phyloP scores from a whole-genome alignment of 1,140 invertebrate species.

The Zeugodacus cucurbitae region DNA sequence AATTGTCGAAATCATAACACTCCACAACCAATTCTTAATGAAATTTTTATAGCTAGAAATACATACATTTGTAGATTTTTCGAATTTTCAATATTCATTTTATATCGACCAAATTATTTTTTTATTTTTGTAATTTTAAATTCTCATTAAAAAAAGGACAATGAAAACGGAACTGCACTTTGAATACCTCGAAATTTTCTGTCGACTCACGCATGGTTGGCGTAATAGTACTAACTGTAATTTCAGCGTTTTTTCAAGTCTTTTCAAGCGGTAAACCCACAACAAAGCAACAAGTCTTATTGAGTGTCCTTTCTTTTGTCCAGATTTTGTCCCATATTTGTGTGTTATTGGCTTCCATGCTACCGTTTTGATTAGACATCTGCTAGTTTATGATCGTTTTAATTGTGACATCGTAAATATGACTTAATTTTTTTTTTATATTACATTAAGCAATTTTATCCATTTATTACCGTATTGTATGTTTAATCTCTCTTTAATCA shows the following conservation, averaged over 20 bases:
- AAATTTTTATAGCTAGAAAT: neutral
- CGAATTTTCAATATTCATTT: neutral
- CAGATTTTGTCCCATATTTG: neutral
- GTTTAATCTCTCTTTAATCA: neutral
- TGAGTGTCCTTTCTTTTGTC: neutral
- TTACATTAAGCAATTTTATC: neutral
- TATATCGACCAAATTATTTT: neutral
- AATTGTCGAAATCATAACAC: neutral
- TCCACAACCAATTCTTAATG: too few relatives aligned
- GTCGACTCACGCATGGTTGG: neutral
- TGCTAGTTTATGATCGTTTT: neutral
- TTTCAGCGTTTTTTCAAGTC: constrained; percentile 16
- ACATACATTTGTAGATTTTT: neutral
- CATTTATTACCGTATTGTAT: neutral
- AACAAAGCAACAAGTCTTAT: neutral
- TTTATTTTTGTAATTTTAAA: neutral
- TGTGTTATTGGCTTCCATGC: neutral
- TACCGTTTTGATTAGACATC: neutral
- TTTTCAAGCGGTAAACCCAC: neutral
- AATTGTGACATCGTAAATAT: neutral
- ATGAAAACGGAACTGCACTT: neutral
- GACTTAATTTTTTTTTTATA: constrained; percentile 1
- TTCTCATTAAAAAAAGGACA: neutral
- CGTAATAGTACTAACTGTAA: constrained; percentile 7
- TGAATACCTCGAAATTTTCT: neutral